Evolutionary conservation across 2,888 invertebrate genomes (phyloP).

Genomic region (Sclerodermus sp.): DNA sequence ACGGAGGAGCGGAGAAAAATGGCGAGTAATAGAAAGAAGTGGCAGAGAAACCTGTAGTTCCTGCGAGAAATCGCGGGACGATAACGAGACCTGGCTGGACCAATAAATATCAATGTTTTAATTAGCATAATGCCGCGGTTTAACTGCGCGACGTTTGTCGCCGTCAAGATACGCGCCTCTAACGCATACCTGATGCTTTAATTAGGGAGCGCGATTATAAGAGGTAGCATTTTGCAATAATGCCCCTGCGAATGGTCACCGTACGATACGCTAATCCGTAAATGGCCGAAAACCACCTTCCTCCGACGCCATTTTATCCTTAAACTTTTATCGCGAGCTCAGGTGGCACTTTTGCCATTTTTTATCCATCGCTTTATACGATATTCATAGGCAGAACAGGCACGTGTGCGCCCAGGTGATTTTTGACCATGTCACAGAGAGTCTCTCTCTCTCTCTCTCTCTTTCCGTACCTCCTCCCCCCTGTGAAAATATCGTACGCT

Average conservation of each 20-base stretch:
- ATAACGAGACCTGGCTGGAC: constrained; percentile 14
- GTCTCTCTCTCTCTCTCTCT: too few species aligned
- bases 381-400: too few species aligned
- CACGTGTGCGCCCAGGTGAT: too few species aligned
- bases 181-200: too few species aligned
- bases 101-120: constrained; percentile 43
- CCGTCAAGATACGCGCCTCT: neutral
- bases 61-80: constrained; percentile 23
- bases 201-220: constrained; percentile 1
- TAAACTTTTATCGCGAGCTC: too few species aligned
- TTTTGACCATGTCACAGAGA: too few species aligned
- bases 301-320: too few species aligned
- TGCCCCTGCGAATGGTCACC: constrained; percentile 4
- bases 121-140: constrained; percentile 40
- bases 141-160: constrained; percentile 39
- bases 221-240: constrained; percentile 2
- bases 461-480: too few species aligned
- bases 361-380: too few species aligned
- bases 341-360: too few species aligned
- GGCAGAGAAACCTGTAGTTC: constrained; percentile 11
- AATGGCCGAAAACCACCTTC: too few species aligned
- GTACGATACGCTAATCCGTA: neutral
- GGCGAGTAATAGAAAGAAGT: constrained; percentile 1
- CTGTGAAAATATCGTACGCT: too few species aligned
- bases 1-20: neutral